Percentiles rank a stretch among this genome's conserved stretches.
Evolutionary conservation across 2,113 vertebrate species (phyloP).

Genomic region (Noctilio leporinus): DNA sequence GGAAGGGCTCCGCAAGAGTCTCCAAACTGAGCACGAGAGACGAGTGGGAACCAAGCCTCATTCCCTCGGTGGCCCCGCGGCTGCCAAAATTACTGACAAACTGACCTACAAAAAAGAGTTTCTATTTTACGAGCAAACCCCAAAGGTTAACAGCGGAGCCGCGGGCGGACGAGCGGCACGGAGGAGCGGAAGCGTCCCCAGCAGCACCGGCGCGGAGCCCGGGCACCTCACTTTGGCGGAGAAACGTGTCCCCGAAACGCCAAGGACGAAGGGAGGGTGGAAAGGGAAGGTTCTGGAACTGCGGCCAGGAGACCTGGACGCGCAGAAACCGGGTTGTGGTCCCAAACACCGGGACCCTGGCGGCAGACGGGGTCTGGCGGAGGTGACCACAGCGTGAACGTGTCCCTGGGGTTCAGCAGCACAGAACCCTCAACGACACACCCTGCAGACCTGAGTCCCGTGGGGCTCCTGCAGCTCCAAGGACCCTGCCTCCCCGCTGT

Average conservation of each 20-base stretch:
- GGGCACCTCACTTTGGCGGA: neutral
- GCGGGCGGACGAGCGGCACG: slow-evolving; percentile 32
- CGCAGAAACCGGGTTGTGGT: neutral
- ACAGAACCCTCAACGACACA: neutral
- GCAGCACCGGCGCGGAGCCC: neutral
- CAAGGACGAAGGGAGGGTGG: slow-evolving; percentile 7
- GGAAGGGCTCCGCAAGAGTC: slow-evolving; percentile 55
- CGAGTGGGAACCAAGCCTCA: slow-evolving; percentile 59
- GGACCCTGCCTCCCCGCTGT: neutral
- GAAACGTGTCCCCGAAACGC: slow-evolving; percentile 25
- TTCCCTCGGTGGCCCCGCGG: slow-evolving; percentile 67
- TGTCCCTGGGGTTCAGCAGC: neutral
- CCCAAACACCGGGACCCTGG: neutral
- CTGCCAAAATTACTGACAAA: slow-evolving; percentile 73
- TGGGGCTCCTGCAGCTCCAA: neutral
- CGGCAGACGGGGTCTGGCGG: neutral
- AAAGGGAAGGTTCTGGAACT: neutral
- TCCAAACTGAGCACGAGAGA: slow-evolving; percentile 49
- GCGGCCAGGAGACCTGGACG: neutral
- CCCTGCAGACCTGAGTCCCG: neutral
- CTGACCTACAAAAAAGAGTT: slow-evolving; percentile 69
- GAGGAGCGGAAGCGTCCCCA: slow-evolving; percentile 51
- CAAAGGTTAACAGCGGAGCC: slow-evolving; percentile 66
- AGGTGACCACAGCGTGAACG: neutral
- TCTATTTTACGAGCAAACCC: slow-evolving; percentile 74